Evolutionary conservation across 2,797 vertebrate species (phyloP), one percentile per base, ranked within the genome.

Genomic region (Onychomys leucogaster): DNA sequence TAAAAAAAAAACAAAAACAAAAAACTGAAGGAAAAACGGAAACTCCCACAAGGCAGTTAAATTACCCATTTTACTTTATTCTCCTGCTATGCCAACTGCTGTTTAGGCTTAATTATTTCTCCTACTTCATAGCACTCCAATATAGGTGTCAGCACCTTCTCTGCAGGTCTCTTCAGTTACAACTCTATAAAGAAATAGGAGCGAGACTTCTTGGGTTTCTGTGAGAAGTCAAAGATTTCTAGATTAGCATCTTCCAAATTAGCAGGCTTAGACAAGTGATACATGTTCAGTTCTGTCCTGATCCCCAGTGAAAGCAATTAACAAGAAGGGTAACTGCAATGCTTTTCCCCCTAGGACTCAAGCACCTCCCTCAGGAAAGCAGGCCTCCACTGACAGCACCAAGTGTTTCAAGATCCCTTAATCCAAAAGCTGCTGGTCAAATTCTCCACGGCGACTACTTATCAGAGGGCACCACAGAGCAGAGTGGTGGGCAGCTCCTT

Each of bases 181-280:
- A 92, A 86, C 86, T 96, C 90, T 73, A 57, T 52, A 43, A 75
- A 82, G 80, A 92, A 94, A 81, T 3, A 16, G 23, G 89, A 37
- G 59, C 77, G 84, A 93, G 93, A 93, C 91, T 93, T 90, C 84
- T 88, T 77, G 43, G 78, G 88, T 61, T 95, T 97, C 90, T 89
- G 71, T 88, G 95, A 95, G 81, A 97, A 98, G 96, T 95, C 92
- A 96, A 97, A 55, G 69, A 1, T 90, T 89, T 95, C 78, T 71
- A 95, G 86, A 91, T 97, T 94, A 97, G 73, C 43, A 88, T 90
- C 85, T 95, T 97, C 90, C 94, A 96, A 92, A 97, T 96, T 90
- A 97, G 69, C 90, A 97, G 87, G 84, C 77, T 91, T 80, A 73
- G 77, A 96, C 41, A 69, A 49, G 81, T 49, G 61, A 91, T 13